Evolutionary conservation across 2,888 invertebrate genomes (phyloP).

Genomic region (Ornithoptera priamus): DNA sequence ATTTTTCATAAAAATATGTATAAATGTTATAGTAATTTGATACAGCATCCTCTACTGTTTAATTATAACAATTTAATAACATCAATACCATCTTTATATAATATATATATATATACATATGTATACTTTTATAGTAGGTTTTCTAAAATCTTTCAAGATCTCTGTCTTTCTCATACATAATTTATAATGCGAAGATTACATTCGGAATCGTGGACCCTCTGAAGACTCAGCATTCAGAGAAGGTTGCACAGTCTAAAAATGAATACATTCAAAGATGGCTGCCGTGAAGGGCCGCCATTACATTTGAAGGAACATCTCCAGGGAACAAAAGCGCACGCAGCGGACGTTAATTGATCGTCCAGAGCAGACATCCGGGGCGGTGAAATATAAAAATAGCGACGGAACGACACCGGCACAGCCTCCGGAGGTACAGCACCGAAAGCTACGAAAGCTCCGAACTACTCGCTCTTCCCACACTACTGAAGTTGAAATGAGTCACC

Average conservation of each 20-base stretch:
- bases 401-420: conserved; percentile 19
- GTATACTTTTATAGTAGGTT: too few species aligned
- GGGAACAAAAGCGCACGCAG: conserved; percentile 19
- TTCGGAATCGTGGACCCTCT: too few species aligned
- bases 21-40: too few species aligned
- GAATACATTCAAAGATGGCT: background rate
- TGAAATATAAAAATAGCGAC: conserved; percentile 14
- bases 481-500: conserved; percentile 10
- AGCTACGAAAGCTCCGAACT: conserved; percentile 4
- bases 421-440: conserved; percentile 6
- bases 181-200: too few species aligned
- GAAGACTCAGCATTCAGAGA: too few species aligned
- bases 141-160: too few species aligned
- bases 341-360: conserved; percentile 22
- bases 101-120: too few species aligned
- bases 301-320: conserved; percentile 7
- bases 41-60: too few species aligned
- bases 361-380: conserved; percentile 18
- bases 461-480: conserved; percentile 18
- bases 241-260: background rate
- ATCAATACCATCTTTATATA: too few species aligned
- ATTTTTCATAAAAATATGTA: too few species aligned
- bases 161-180: too few species aligned
- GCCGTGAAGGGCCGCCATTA: background rate
- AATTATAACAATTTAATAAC: too few species aligned